Evolutionary conservation across 2,113 vertebrate genomes (phyloP).

Genomic region (Psilopogon haemacephalus): DNA sequence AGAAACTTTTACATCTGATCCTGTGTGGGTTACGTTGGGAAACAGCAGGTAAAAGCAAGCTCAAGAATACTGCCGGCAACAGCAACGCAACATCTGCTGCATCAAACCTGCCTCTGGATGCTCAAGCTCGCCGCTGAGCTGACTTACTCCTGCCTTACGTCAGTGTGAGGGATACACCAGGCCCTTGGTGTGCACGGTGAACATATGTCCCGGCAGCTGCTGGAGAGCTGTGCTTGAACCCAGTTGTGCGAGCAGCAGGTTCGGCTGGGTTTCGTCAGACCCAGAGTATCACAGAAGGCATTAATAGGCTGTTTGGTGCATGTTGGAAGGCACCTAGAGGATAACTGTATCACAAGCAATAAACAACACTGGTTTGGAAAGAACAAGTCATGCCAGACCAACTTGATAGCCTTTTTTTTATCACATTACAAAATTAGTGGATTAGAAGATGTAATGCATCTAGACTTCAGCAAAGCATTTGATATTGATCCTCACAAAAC

Average conservation of each 20-base stretch:
- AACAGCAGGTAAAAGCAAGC: conserved; percentile 36
- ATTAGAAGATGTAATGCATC: conserved; percentile 11
- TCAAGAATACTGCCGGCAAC: conserved; percentile 25
- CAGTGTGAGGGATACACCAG: not conserved
- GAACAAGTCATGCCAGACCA: conserved; percentile 17
- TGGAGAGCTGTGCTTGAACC: not conserved
- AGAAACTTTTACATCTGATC: not conserved
- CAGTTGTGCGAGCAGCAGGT: conserved; percentile 46
- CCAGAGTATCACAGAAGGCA: conserved; percentile 28
- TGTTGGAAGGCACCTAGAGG: conserved; percentile 46
- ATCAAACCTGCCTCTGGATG: conserved; percentile 40
- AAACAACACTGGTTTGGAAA: conserved; percentile 17
- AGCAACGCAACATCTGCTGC: conserved; percentile 58
- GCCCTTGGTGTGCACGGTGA: not conserved
- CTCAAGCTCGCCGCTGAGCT: not conserved
- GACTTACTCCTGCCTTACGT: not conserved
- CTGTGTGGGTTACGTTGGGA: not conserved
- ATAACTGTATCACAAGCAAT: not conserved
- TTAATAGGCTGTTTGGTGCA: conserved; percentile 16
- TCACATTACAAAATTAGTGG: conserved; percentile 41
- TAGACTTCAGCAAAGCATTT: conserved; percentile 10
- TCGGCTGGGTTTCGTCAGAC: conserved; percentile 43
- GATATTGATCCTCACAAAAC: conserved; percentile 44
- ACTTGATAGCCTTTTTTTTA: not conserved
- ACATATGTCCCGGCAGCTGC: conserved; percentile 69